Conservation (phyloP, 2,113 vertebrate genomes). For the Grantiella picta region DNA sequence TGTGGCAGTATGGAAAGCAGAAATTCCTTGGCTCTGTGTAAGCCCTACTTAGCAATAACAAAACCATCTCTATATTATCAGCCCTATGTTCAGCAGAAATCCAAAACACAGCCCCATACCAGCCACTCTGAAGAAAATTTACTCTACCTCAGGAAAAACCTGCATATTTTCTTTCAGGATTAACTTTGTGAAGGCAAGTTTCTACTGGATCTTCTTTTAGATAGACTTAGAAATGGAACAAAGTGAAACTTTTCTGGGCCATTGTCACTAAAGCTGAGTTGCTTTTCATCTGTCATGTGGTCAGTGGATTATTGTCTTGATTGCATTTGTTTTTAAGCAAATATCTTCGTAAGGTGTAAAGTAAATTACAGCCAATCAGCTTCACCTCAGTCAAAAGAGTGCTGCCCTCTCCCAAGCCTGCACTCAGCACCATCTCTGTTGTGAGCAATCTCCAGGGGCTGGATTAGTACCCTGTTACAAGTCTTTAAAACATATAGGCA, state of each 20-base stretch:
- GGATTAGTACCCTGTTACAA: background rate
- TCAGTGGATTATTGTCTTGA: background rate
- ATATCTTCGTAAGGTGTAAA: background rate
- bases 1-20: background rate
- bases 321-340: background rate
- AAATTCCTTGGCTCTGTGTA: background rate
- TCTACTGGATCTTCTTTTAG: background rate
- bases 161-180: background rate
- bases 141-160: background rate
- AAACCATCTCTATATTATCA: background rate
- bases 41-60: background rate
- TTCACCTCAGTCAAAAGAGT: background rate
- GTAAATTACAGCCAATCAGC: background rate
- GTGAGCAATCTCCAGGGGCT: background rate
- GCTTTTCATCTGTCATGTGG: background rate
- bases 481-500: background rate
- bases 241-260: background rate
- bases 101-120: background rate
- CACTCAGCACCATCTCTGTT: background rate
- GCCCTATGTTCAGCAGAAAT: background rate
- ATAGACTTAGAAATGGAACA: background rate
- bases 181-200: background rate
- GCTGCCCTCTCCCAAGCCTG: background rate
- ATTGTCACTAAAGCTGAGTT: background rate
- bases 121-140: background rate